Conservation (phyloP, 1,140 invertebrate species). For the Drosophila lowei region DNA sequence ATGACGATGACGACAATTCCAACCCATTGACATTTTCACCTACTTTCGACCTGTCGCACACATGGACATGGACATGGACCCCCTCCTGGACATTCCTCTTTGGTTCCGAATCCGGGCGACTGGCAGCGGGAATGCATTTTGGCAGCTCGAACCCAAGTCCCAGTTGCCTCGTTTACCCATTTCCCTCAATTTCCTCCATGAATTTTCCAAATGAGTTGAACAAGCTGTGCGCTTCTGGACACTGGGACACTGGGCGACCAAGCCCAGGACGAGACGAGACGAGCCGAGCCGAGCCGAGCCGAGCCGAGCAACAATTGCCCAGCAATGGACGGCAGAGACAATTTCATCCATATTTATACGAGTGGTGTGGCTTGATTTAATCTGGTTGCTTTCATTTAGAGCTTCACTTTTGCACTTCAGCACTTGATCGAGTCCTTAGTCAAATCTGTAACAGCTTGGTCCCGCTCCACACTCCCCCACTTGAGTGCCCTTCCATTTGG, state of each 20-base stretch:
- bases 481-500: slow-evolving; percentile 5
- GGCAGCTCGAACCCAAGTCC: slow-evolving; percentile 55
- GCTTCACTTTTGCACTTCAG: too few species aligned
- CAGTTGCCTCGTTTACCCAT: slow-evolving; percentile 60
- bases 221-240: slow-evolving; percentile 2
- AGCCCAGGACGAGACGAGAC: slow-evolving; percentile 5
- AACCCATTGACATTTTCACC: slow-evolving; percentile 53
- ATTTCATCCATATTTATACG: too few species aligned
- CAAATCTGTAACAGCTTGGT: too few species aligned
- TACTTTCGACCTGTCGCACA: slow-evolving; percentile 61
- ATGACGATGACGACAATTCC: slow-evolving; percentile 14
- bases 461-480: not conserved
- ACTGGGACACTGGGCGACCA: not conserved
- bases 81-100: slow-evolving; percentile 16
- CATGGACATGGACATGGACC: not conserved
- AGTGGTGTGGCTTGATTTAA: too few species aligned
- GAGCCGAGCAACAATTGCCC: too few species aligned
- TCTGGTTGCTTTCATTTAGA: too few species aligned
- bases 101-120: not conserved
- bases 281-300: too few species aligned
- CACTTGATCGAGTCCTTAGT: too few species aligned
- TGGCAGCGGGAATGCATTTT: slow-evolving; percentile 42
- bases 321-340: too few species aligned
- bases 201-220: slow-evolving; percentile 50
- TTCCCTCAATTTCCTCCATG: slow-evolving; percentile 54